Conservation (phyloP, 2,113 vertebrate species). For the Rhinogobius similis region DNA sequence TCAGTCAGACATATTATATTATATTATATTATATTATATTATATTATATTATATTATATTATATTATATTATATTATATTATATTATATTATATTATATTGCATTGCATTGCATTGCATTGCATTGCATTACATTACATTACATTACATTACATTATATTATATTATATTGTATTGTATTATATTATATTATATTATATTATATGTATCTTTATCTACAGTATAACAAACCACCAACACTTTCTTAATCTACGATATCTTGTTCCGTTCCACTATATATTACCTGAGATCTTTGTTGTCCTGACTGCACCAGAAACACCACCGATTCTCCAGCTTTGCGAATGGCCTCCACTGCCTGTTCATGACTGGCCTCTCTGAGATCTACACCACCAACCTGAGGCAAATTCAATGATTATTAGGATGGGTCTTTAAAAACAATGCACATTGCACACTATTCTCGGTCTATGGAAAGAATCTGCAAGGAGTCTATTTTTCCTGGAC, state of each 20-base stretch:
- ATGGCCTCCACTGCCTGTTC: slow-evolving; percentile 97
- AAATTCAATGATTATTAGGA: background rate
- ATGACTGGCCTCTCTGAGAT: slow-evolving; percentile 93
- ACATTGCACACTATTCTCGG: too few relatives aligned
- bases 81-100: too few relatives aligned
- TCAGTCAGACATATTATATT: background rate
- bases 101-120: too few relatives aligned
- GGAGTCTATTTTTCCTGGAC: too few relatives aligned
- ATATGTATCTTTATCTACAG: background rate
- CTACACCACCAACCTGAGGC: slow-evolving; percentile 89
- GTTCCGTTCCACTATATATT: slow-evolving; percentile 47
- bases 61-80: too few relatives aligned
- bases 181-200: background rate
- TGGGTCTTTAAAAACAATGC: too few relatives aligned
- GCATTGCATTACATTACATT: too few relatives aligned
- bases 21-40: too few relatives aligned
- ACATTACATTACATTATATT: too few relatives aligned
- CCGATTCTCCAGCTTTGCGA: slow-evolving; percentile 89
- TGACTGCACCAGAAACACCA: slow-evolving; percentile 91
- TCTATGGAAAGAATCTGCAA: too few relatives aligned
- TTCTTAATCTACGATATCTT: background rate
- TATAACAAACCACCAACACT: background rate
- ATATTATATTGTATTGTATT: background rate
- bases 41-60: too few relatives aligned
- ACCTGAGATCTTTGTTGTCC: slow-evolving; percentile 86